These are phyloP conservation scores for Pollenia labialis DNA, from an alignment of 2,888 invertebrate species.

Conservation along the genomic window DNA sequence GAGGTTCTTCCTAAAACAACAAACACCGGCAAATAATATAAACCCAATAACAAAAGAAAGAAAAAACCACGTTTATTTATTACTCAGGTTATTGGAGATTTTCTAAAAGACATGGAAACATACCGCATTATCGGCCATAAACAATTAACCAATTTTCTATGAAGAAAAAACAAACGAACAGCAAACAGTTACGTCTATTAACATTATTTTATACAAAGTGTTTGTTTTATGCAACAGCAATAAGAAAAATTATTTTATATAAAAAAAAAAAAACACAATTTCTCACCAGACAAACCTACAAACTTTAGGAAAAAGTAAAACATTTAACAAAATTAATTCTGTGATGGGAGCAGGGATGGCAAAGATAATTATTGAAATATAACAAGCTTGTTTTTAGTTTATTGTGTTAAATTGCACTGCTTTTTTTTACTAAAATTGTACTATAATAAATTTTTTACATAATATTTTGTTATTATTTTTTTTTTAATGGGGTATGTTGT, in stretches of 20 bases:
- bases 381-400: no score
- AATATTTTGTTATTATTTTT: no score
- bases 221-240: conserved; percentile 37
- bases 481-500: no score
- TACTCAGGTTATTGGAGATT: conserved; percentile 1
- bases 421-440: no score
- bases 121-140: conserved; percentile 40
- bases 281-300: conserved; percentile 32
- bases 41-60: conserved; percentile 11
- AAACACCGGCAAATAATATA: conserved; percentile 12
- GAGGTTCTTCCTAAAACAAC: conserved; percentile 26
- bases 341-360: neutral
- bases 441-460: no score
- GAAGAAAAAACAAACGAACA: conserved; percentile 18
- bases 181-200: conserved; percentile 26
- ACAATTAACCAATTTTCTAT: conserved; percentile 61
- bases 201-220: conserved; percentile 34
- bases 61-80: conserved; percentile 24
- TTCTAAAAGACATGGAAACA: conserved; percentile 17
- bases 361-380: no score
- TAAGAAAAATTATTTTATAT: conserved; percentile 8
- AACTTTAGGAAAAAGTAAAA: neutral
- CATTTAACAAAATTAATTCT: conserved; percentile 1
- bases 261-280: conserved; percentile 20
- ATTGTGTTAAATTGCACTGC: no score